phyloP scores from a whole-genome alignment of 2,797 vertebrate species.

The Hemitrygon akajei region DNA sequence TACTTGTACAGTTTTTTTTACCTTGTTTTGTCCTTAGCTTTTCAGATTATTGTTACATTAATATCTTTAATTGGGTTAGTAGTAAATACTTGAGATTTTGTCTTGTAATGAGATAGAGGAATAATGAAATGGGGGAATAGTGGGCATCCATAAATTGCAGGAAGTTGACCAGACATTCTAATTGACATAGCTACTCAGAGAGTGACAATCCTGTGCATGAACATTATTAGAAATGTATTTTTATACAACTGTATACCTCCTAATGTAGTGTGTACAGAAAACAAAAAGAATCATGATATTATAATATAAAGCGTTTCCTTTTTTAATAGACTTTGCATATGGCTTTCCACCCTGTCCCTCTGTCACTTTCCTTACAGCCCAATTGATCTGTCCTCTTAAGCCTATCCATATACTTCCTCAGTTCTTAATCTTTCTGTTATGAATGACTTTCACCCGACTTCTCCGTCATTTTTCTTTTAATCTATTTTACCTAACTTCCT shows the following conservation, averaged over 20 bases:
- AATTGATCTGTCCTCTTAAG: background rate
- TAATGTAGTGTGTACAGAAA: background rate
- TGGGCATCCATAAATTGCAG: background rate
- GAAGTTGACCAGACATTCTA: background rate
- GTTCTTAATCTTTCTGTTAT: too few relatives aligned
- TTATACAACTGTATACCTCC: background rate
- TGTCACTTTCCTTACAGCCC: background rate
- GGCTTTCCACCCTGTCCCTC: background rate
- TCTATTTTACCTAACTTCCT: background rate
- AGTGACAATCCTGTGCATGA: background rate
- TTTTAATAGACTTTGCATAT: background rate
- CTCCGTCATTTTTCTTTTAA: background rate
- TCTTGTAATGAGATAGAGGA: background rate
- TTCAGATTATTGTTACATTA: background rate
- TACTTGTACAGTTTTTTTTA: constrained; percentile 46
- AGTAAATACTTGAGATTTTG: background rate
- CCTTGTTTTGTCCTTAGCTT: background rate
- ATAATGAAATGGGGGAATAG: background rate
- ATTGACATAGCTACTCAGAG: background rate
- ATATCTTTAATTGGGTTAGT: background rate
- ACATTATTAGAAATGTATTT: background rate
- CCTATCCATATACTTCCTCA: background rate
- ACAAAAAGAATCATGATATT: background rate
- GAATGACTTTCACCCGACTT: background rate
- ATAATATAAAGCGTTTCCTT: background rate